These are phyloP conservation scores for Esperia sulphurella DNA, from an alignment of 2,888 invertebrate species.

Conservation along the genomic window DNA sequence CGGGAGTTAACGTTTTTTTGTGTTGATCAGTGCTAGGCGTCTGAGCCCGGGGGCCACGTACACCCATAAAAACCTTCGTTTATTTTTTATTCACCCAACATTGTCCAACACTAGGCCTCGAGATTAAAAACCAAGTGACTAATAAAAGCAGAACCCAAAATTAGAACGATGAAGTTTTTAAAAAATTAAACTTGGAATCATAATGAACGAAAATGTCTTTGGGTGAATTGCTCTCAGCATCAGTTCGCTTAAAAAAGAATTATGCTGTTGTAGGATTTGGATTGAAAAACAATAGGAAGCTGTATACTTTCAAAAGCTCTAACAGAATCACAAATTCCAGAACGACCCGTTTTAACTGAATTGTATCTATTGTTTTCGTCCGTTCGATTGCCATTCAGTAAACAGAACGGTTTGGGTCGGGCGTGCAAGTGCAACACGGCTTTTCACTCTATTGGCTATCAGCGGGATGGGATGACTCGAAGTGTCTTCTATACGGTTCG, in stretches of 20 bases:
- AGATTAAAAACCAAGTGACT: constrained; percentile 47
- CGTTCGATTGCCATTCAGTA: neutral
- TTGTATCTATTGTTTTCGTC: neutral
- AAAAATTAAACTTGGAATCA: neutral
- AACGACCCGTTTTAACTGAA: neutral
- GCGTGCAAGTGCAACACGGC: constrained; percentile 25
- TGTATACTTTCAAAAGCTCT: neutral
- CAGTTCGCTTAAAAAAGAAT: neutral
- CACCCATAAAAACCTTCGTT: constrained; percentile 50
- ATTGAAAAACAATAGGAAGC: neutral
- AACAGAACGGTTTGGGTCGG: neutral
- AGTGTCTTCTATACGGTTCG: constrained; percentile 18
- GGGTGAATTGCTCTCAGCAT: neutral
- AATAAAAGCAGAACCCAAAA: constrained; percentile 41
- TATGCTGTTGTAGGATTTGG: constrained; percentile 1
- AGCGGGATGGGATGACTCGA: constrained; percentile 21
- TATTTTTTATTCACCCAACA: constrained; percentile 26
- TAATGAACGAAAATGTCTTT: no score
- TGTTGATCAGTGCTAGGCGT: constrained; percentile 56
- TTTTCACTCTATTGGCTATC: constrained; percentile 28
- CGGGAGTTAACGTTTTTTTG: constrained; percentile 49
- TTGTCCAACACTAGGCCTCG: constrained; percentile 50
- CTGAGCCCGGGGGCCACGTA: constrained; percentile 44
- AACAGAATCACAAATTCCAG: neutral
- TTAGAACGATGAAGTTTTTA: constrained; percentile 34